These are phyloP conservation scores for Nezara viridula DNA, from an alignment of 2,888 invertebrate species.

Conservation along the genomic window DNA sequence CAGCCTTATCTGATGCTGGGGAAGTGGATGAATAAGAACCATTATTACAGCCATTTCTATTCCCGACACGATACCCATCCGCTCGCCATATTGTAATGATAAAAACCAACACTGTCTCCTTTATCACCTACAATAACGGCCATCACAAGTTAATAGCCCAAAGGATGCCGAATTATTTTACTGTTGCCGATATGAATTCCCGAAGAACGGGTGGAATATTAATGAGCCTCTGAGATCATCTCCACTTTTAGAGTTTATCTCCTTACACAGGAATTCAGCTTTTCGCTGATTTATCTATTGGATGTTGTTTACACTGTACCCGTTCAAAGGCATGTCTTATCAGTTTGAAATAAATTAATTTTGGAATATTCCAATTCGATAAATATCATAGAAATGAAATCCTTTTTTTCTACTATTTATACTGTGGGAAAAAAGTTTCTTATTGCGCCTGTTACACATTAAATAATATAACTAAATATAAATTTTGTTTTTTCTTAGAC, in stretches of 20 bases:
- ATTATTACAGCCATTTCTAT: background rate
- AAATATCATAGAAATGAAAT: background rate
- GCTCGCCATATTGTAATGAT: background rate
- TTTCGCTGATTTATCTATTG: background rate
- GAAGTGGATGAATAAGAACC: background rate
- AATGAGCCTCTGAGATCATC: conserved; percentile 29
- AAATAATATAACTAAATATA: too few relatives aligned
- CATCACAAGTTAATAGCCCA: background rate
- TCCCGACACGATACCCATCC: background rate
- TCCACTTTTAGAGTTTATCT: conserved; percentile 39
- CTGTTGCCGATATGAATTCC: conserved; percentile 24
- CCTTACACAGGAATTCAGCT: background rate
- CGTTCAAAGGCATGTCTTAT: background rate
- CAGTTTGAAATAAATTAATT: background rate
- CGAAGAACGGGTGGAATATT: background rate
- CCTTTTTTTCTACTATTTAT: background rate
- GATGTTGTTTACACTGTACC: background rate
- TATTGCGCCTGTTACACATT: too few relatives aligned
- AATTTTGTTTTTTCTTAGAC: too few relatives aligned
- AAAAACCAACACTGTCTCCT: background rate
- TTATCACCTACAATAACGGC: conserved; percentile 37
- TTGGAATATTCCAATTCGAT: background rate
- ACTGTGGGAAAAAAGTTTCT: too few relatives aligned
- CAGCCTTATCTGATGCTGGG: background rate
- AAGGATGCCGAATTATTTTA: conserved; percentile 8